Evolutionary conservation across 2,113 vertebrate species (phyloP).

Genomic region (Vireo altiloquus): DNA sequence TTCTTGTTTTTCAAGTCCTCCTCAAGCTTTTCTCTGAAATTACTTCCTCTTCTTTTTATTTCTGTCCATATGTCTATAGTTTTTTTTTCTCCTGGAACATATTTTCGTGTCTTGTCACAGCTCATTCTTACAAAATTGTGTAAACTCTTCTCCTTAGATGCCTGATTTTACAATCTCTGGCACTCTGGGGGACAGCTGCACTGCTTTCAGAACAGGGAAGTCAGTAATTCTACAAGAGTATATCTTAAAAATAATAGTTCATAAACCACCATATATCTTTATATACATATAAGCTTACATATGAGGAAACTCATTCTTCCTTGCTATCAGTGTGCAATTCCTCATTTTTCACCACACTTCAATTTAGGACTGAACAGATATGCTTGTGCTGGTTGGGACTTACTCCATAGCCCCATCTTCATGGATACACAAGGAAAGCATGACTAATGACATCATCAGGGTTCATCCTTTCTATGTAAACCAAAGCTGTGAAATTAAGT

Average conservation of each 20-base stretch:
- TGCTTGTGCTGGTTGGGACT: not conserved
- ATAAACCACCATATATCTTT: not conserved
- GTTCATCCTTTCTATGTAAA: not conserved
- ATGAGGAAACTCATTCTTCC: not conserved
- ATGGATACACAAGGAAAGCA: not conserved
- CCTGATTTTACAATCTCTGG: not conserved
- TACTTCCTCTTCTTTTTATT: not conserved
- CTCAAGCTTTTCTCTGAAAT: conserved; percentile 4
- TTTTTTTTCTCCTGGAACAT: not conserved
- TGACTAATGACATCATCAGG: not conserved
- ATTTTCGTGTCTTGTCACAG: not conserved
- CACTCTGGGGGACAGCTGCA: not conserved
- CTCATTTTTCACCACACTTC: not conserved
- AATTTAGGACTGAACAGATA: not conserved
- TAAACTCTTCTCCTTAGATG: not conserved
- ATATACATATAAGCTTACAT: not conserved
- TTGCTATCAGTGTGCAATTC: not conserved
- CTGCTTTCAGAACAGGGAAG: not conserved
- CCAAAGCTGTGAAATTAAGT: not conserved
- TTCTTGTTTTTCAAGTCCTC: not conserved
- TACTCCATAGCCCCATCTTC: not conserved
- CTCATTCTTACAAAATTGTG: not conserved
- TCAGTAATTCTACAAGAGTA: not conserved
- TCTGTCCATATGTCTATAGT: not conserved
- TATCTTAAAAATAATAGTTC: not conserved